Evolutionary conservation across 2,888 invertebrate species (phyloP).

Genomic region (Epistrophe eligans): DNA sequence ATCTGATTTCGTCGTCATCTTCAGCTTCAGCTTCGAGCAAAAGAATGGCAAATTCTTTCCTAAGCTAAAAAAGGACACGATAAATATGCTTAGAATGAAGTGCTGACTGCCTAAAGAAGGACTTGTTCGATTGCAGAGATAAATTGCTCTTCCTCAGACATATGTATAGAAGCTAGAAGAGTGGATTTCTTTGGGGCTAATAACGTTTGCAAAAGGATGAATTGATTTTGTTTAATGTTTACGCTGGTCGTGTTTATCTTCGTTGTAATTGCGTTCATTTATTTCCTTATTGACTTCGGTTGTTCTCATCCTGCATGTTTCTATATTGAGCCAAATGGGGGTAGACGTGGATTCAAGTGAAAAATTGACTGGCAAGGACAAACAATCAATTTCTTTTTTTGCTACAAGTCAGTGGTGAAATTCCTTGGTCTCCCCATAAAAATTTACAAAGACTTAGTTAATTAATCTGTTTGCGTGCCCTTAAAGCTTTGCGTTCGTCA

Average conservation of each 20-base stretch:
- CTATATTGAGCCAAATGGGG: not conserved
- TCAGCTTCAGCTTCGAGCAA: conserved; percentile 35
- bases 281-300: conserved; percentile 78
- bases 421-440: conserved; percentile 73
- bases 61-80: conserved; percentile 58
- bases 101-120: conserved; percentile 74
- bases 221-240: conserved; percentile 75
- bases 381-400: conserved; percentile 76
- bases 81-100: conserved; percentile 74
- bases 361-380: conserved; percentile 77
- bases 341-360: conserved; percentile 62
- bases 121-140: conserved; percentile 67
- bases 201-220: conserved; percentile 75
- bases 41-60: conserved; percentile 63
- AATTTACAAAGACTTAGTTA: conserved; percentile 83
- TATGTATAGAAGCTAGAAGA: not conserved
- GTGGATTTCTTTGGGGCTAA: conserved; percentile 65
- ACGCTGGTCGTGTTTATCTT: conserved; percentile 77
- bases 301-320: conserved; percentile 36
- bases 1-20: conserved; percentile 70
- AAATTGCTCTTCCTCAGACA: conserved; percentile 53
- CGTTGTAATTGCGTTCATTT: conserved; percentile 78
- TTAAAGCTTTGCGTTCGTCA: conserved; percentile 14
- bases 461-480: conserved; percentile 81
- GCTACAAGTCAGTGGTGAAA: conserved; percentile 42